phyloP scores from a whole-genome alignment of 2,797 vertebrate genomes.

The Trematomus bernacchii region DNA sequence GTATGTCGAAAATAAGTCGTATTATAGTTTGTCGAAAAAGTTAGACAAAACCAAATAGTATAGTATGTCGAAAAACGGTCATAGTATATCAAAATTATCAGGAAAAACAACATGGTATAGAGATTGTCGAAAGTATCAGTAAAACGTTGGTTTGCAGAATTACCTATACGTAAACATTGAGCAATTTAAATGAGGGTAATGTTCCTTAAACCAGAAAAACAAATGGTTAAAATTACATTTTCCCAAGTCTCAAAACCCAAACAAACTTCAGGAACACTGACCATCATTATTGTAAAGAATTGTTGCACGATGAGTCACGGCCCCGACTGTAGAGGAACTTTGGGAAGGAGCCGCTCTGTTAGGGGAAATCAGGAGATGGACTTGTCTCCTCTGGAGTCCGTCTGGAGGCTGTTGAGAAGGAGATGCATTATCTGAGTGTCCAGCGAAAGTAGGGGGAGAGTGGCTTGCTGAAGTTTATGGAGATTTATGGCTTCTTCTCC shows the following conservation, averaged over 20 bases:
- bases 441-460: conserved; percentile 76
- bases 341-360: conserved; percentile 34
- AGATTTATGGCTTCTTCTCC: conserved; percentile 87
- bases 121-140: too few relatives aligned
- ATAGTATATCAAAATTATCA: too few relatives aligned
- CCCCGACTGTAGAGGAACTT: conserved; percentile 29
- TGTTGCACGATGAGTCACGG: conserved; percentile 17
- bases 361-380: conserved; percentile 42
- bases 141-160: background rate
- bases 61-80: too few relatives aligned
- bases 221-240: background rate
- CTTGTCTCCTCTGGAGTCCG: conserved; percentile 51
- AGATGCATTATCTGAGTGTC: conserved; percentile 77
- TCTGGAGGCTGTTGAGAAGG: conserved; percentile 61
- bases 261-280: background rate
- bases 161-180: background rate
- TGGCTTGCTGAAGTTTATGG: conserved; percentile 86
- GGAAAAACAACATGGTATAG: too few relatives aligned
- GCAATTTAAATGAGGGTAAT: conserved; percentile 4
- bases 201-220: conserved; percentile 16
- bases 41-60: too few relatives aligned
- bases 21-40: too few relatives aligned
- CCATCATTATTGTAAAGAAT: conserved; percentile 6
- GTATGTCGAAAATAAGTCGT: too few relatives aligned
- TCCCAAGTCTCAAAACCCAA: background rate